phyloP scores from a whole-genome alignment of 2,113 vertebrate genomes.

The Cnemophilus loriae region DNA sequence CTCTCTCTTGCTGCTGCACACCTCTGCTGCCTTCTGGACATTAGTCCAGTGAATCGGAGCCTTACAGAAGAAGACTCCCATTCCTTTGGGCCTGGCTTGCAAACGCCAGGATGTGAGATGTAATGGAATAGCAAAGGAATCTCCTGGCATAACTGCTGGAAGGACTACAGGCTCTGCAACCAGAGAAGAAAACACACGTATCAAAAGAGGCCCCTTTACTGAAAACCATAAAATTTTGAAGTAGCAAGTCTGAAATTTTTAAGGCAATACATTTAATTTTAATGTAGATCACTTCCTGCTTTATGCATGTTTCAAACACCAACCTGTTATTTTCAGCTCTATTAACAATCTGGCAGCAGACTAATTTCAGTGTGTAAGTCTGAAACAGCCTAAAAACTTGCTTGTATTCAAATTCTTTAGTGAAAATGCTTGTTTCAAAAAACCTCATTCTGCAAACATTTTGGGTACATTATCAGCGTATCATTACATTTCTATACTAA shows the following conservation, averaged over 20 bases:
- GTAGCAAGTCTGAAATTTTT: background rate
- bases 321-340: background rate
- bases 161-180: slow-evolving; percentile 90
- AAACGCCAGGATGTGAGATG: slow-evolving; percentile 96
- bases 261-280: accelerated
- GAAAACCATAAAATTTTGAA: background rate
- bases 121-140: slow-evolving; percentile 87
- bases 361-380: background rate
- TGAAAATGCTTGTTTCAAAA: background rate
- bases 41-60: slow-evolving; percentile 95
- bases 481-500: background rate
- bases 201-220: background rate
- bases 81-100: slow-evolving; percentile 90
- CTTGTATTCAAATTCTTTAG: background rate
- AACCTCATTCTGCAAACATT: background rate
- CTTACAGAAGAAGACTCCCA: slow-evolving; percentile 95
- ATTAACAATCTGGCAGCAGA: background rate
- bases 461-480: background rate
- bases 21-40: slow-evolving; percentile 84
- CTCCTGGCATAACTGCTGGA: slow-evolving; percentile 88
- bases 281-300: background rate
- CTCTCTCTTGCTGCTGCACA: slow-evolving; percentile 90
- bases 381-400: background rate
- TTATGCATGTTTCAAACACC: background rate
- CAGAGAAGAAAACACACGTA: background rate